Conservation (phyloP, 2,888 invertebrate species). For the Alsophila aescularia region DNA sequence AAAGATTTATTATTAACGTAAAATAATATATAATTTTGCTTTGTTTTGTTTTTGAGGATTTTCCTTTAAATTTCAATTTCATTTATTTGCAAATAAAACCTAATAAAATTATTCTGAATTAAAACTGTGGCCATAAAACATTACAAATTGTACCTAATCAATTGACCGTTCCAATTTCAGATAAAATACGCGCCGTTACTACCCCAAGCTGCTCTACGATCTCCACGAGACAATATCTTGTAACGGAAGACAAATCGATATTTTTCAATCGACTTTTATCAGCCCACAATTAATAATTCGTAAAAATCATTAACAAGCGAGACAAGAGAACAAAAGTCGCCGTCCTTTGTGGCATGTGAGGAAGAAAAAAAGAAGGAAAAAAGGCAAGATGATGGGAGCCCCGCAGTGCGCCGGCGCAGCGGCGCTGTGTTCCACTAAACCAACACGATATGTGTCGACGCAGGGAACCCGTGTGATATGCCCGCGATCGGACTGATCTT, state of each 20-base stretch:
- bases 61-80: no score
- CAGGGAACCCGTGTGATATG: conserved; percentile 52
- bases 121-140: no score
- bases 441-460: conserved; percentile 77
- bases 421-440: conserved; percentile 57
- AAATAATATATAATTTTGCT: no score
- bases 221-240: conserved; percentile 36
- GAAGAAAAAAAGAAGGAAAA: conserved; percentile 62
- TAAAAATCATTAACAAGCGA: conserved; percentile 82
- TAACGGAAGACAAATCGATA: conserved; percentile 52
- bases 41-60: no score
- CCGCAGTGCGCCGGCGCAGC: conserved; percentile 61
- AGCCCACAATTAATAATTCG: conserved; percentile 81
- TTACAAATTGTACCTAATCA: no score
- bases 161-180: no score
- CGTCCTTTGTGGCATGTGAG: conserved; percentile 73
- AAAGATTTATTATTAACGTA: no score
- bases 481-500: conserved; percentile 32
- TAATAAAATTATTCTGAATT: no score
- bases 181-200: conserved; percentile 22
- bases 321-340: conserved; percentile 82
- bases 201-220: conserved; percentile 12
- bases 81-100: no score
- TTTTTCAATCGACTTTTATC: conserved; percentile 79
- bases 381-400: conserved; percentile 51